These are phyloP conservation scores for Onthophagus sagittarius DNA, from an alignment of 2,888 invertebrate species.

Conservation along the genomic window DNA sequence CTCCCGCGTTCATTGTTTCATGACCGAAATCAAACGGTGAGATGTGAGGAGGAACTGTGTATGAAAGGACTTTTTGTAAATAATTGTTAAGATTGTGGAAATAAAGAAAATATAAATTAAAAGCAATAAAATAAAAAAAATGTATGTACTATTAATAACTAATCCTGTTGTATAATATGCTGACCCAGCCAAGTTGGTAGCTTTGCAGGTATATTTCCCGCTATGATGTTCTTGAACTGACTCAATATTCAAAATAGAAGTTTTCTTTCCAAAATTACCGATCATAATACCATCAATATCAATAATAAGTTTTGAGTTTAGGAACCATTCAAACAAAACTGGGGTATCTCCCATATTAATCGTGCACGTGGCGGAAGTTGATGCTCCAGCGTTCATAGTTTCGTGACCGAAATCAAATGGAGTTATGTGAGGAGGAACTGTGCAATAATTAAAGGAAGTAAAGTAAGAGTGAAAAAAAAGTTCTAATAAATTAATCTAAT, in stretches of 20 bases:
- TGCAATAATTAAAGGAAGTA: background rate
- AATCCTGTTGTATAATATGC: slow-evolving; percentile 45
- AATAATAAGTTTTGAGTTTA: slow-evolving; percentile 55
- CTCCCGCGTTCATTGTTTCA: slow-evolving; percentile 60
- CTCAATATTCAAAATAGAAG: slow-evolving; percentile 67
- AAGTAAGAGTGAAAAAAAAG: too few relatives aligned
- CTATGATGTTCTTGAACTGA: slow-evolving; percentile 66
- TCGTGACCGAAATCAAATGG: slow-evolving; percentile 65
- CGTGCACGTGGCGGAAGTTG: slow-evolving; percentile 67
- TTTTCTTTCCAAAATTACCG: slow-evolving; percentile 56
- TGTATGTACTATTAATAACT: slow-evolving; percentile 30
- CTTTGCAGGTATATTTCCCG: slow-evolving; percentile 70
- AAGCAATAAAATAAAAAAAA: background rate
- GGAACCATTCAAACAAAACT: slow-evolving; percentile 64
- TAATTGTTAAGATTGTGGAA: background rate
- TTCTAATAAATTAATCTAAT: too few relatives aligned
- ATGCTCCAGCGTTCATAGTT: slow-evolving; percentile 68
- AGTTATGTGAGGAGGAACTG: slow-evolving; percentile 66
- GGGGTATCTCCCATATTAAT: slow-evolving; percentile 76
- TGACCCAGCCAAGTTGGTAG: slow-evolving; percentile 63
- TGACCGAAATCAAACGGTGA: slow-evolving; percentile 68
- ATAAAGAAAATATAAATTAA: slow-evolving; percentile 25
- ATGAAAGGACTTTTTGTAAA: slow-evolving; percentile 53
- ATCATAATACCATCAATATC: slow-evolving; percentile 56
- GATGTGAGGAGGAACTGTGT: slow-evolving; percentile 73